Evolutionary conservation across 2,797 vertebrate species (phyloP).

Genomic region (Bradypodion pumilum): DNA sequence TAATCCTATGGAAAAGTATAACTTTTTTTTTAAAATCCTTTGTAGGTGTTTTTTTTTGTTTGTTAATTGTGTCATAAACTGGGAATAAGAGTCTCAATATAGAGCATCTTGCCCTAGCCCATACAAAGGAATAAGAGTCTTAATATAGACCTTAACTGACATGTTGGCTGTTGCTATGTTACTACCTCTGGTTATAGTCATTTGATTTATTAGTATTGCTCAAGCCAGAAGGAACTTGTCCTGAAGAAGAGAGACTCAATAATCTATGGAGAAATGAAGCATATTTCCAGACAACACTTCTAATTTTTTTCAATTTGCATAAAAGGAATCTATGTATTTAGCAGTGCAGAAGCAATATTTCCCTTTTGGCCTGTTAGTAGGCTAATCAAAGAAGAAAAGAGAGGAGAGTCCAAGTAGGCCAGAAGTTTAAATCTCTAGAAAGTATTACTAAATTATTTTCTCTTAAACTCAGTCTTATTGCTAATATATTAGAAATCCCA

Average conservation of each 20-base stretch:
- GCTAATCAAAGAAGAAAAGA: constrained; percentile 1
- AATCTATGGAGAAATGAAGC: neutral
- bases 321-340: constrained; percentile 14
- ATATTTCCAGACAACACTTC: neutral
- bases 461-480: constrained; percentile 8
- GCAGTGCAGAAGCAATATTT: constrained; percentile 17
- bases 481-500: neutral
- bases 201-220: constrained; percentile 22
- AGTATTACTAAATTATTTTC: neutral
- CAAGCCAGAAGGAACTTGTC: constrained; percentile 5
- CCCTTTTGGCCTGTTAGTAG: neutral
- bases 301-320: constrained; percentile 31
- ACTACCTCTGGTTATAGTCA: constrained; percentile 19
- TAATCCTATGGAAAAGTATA: neutral
- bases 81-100: constrained; percentile 1
- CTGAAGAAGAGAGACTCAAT: constrained; percentile 23
- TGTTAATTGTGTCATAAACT: neutral
- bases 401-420: neutral
- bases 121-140: constrained; percentile 19
- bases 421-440: constrained; percentile 7
- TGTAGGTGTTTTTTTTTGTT: neutral
- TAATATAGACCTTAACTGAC: constrained; percentile 9
- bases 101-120: neutral
- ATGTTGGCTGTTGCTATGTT: constrained; percentile 12
- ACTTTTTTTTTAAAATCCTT: no score